These are phyloP conservation scores for Campylomormyrus tamandua DNA, from an alignment of 2,113 vertebrate genomes.

Conservation along the genomic window DNA sequence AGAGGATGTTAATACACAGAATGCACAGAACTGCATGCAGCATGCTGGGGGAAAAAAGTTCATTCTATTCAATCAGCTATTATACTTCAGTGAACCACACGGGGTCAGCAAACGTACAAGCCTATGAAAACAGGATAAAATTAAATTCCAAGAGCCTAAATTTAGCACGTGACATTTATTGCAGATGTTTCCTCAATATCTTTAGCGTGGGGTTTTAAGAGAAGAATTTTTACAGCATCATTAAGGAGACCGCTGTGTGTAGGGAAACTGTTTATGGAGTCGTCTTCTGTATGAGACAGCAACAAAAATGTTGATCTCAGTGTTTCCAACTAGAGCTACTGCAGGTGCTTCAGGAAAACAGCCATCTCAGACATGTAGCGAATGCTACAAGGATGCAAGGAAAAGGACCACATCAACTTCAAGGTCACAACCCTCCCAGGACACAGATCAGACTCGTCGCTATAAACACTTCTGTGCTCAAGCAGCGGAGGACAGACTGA, in stretches of 20 bases:
- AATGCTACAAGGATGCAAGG: neutral
- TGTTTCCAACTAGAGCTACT: slow-evolving; percentile 26
- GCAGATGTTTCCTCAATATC: neutral
- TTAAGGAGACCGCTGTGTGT: neutral
- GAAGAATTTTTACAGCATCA: neutral
- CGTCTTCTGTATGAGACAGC: neutral
- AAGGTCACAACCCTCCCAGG: neutral
- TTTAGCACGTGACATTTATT: neutral
- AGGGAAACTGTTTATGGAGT: neutral
- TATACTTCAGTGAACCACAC: neutral
- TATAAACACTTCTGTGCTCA: neutral
- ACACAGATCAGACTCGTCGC: neutral
- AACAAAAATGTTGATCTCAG: slow-evolving; percentile 16
- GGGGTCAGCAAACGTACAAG: neutral
- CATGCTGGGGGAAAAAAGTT: neutral
- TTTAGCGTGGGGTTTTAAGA: neutral
- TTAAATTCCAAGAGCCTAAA: neutral
- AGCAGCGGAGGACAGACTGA: neutral
- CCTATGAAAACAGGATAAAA: too few relatives aligned
- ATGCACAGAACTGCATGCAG: neutral
- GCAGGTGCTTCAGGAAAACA: slow-evolving; percentile 20
- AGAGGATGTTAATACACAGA: neutral
- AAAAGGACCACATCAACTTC: neutral
- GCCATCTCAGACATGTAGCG: neutral
- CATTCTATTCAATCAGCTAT: neutral